phyloP scores from a whole-genome alignment of 2,888 invertebrate genomes.

The Orchestes rusci region DNA sequence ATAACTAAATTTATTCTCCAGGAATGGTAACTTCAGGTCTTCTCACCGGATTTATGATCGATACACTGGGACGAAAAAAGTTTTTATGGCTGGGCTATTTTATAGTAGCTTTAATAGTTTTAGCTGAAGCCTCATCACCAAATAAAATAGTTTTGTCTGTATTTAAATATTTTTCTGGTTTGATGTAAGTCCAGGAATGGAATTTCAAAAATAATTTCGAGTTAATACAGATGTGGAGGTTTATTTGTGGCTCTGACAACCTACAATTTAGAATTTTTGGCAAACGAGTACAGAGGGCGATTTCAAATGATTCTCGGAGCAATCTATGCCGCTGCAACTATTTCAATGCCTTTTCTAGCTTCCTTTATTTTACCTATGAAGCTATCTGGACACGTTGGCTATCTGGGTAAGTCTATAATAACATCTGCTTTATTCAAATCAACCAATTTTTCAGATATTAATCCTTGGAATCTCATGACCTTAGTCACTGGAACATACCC shows the following conservation, averaged over 20 bases:
- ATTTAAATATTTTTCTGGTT: constrained; percentile 64
- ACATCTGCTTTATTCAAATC: neutral
- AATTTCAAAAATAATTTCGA: constrained; percentile 1
- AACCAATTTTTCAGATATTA: constrained; percentile 11
- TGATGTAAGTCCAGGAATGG: constrained; percentile 52
- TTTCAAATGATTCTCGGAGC: constrained; percentile 58
- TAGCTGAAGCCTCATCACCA: constrained; percentile 57
- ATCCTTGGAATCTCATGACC: constrained; percentile 54
- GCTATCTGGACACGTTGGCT: constrained; percentile 44
- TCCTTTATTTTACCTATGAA: constrained; percentile 61
- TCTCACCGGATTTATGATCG: constrained; percentile 70
- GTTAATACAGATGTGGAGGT: constrained; percentile 25
- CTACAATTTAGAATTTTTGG: constrained; percentile 66
- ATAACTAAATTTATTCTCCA: constrained; percentile 6
- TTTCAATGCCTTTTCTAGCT: constrained; percentile 59
- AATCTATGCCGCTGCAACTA: constrained; percentile 54
- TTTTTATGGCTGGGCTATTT: constrained; percentile 61
- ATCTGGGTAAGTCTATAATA: constrained; percentile 18
- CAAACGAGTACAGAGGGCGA: constrained; percentile 53
- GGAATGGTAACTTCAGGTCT: constrained; percentile 64
- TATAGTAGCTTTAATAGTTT: constrained; percentile 54
- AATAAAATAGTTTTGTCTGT: constrained; percentile 56
- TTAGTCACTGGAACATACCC: constrained; percentile 56
- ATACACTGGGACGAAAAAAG: constrained; percentile 61
- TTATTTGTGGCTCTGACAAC: constrained; percentile 50